Evolutionary conservation across 2,113 vertebrate genomes (phyloP).

Genomic region (Scatophagus argus): DNA sequence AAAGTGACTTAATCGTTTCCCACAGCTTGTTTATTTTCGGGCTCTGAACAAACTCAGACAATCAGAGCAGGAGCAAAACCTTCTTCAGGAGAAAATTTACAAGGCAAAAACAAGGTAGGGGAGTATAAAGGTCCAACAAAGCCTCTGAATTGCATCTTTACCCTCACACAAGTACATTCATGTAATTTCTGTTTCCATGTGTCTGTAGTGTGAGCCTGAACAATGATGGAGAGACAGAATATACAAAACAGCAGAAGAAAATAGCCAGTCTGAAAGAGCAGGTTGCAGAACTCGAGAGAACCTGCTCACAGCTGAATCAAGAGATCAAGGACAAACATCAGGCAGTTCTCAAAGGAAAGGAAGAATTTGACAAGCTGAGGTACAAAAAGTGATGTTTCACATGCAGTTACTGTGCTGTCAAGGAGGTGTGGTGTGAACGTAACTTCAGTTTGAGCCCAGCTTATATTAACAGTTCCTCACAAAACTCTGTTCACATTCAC

Average conservation of each 20-base stretch:
- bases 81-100: constrained; percentile 60
- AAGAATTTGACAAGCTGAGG: constrained; percentile 62
- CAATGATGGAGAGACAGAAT: constrained; percentile 20
- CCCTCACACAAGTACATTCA: background rate
- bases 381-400: background rate
- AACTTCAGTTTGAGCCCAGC: too few species aligned
- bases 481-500: background rate
- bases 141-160: rapidly evolving
- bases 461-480: background rate
- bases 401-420: background rate
- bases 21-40: constrained; percentile 60
- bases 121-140: background rate
- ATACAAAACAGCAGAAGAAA: background rate
- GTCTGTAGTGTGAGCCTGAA: constrained; percentile 27
- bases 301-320: constrained; percentile 40
- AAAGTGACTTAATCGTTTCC: background rate
- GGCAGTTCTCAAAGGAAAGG: constrained; percentile 56
- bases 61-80: constrained; percentile 56
- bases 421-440: too few species aligned
- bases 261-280: constrained; percentile 36
- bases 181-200: background rate
- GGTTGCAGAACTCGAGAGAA: constrained; percentile 30
- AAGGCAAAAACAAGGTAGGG: constrained; percentile 55
- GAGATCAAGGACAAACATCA: constrained; percentile 62
- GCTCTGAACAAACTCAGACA: constrained; percentile 63